Evolutionary conservation across 2,888 invertebrate genomes (phyloP).

Genomic region (Kryphioiulus occultus): DNA sequence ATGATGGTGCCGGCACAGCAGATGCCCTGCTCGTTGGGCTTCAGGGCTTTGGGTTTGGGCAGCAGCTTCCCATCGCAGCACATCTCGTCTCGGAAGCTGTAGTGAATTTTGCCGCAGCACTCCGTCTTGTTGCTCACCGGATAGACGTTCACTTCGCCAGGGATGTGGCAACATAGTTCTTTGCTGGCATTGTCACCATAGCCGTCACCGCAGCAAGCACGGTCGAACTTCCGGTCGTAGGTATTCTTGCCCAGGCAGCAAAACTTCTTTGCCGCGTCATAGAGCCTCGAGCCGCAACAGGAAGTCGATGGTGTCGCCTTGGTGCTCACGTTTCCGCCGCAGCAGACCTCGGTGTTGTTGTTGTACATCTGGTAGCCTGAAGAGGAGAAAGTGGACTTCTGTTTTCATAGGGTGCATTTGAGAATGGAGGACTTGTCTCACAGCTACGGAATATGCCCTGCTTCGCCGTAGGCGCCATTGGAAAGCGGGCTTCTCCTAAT

Average conservation of each 20-base stretch:
- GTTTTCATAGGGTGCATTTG: no score
- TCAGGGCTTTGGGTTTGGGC: neutral
- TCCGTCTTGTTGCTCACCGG: neutral
- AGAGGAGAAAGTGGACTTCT: no score
- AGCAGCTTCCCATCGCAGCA: constrained; percentile 28
- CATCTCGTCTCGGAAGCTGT: neutral
- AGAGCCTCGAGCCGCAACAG: neutral
- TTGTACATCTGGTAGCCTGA: neutral
- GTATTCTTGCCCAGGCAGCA: neutral
- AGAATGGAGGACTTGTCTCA: no score
- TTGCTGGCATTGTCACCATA: neutral
- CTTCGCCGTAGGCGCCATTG: no score
- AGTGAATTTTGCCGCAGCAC: neutral
- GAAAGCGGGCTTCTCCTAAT: no score
- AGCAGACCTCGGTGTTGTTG: neutral
- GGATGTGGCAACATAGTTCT: no score
- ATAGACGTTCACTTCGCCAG: neutral
- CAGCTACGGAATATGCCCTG: no score
- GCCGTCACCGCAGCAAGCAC: neutral
- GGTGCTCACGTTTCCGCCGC: neutral
- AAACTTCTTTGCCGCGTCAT: neutral
- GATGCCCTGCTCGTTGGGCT: neutral
- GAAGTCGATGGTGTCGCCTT: neutral
- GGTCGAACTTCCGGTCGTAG: neutral
- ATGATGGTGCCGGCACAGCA: neutral